A percentile compares a stretch with the other conserved stretches of the same genome.
Conservation (phyloP, 2,888 invertebrate genomes). For the Ormyrus rosae region DNA sequence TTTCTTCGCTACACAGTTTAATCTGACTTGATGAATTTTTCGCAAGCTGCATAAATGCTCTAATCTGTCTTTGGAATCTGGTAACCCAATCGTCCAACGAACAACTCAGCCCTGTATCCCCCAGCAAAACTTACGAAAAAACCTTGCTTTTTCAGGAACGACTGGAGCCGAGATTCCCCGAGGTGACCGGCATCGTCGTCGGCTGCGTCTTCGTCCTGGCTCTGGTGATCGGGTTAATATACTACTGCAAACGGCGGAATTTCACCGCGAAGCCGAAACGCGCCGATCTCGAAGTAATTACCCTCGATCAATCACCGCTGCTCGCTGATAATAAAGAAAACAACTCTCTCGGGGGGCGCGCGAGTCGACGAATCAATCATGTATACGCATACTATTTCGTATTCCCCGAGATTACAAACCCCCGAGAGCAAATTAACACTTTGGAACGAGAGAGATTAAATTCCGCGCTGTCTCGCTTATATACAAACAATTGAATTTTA, state of each 20-base stretch:
- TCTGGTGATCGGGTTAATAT: constrained; percentile 64
- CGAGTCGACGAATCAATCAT: constrained; percentile 29
- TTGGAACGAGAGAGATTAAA: background rate
- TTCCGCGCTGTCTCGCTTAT: background rate
- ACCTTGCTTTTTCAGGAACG: constrained; percentile 62
- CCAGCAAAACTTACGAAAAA: no score
- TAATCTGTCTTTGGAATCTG: no score
- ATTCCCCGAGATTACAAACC: no score
- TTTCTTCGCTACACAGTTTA: no score
- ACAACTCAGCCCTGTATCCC: no score
- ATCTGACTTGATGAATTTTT: no score
- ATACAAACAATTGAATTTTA: background rate
- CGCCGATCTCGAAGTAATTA: constrained; percentile 65
- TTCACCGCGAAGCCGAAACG: constrained; percentile 66
- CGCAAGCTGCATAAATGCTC: no score
- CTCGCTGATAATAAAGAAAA: constrained; percentile 38
- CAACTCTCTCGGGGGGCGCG: background rate
- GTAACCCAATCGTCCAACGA: no score
- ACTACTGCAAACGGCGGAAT: constrained; percentile 64
- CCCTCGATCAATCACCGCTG: constrained; percentile 28
- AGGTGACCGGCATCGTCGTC: constrained; percentile 68
- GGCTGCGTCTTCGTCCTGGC: constrained; percentile 65
- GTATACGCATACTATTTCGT: background rate
- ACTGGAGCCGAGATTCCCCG: constrained; percentile 67
- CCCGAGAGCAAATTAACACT: constrained; percentile 22